Base-by-base conservation (phyloP, 30 jellyfish, hydroid and myxozoan species). In the Pseudorhiza aurosa region DNA sequence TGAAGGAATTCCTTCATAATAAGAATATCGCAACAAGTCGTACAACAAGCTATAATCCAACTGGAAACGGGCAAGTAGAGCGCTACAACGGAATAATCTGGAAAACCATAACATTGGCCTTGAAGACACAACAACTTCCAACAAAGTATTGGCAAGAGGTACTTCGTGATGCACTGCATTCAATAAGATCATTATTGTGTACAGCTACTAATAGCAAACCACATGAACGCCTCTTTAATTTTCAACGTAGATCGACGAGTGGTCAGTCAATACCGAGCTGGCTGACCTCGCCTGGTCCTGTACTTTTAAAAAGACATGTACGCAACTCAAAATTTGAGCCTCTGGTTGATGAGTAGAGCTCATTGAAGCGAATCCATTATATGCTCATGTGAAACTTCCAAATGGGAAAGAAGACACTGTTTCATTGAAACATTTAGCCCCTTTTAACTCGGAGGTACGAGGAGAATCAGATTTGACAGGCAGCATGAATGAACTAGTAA, bases 191-290 rank as follows among this genome's bases (percentile, higher is more conserved):
- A 2, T 79, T 89, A n/a, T 46, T 89, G 60, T 83, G 76, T 28
- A 89, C 96, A 24, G 74, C 96, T n/a, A 89, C 88, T 33, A 89
- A 83, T 84, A 45, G 35, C 40, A 84, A 96, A 37, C 96, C 96
- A 10, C 89, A 75, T 57, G 95, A 83, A 53, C 78, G 97, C 28
- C 11, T 89, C 73, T 89, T 89, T 77, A 9, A 49, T 36, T 84
- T 56, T 50, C 71, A 37, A 62, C 58, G 86, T 18, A 32, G 75
- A 32, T 85, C 96, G 26, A 11, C 87, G 11, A 77, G 88, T 31
- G 96, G 92, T 25, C 44, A 46, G 26, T 36, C 83, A 18, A 50
- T 83, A 28, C 88, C 83, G 25, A 43, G 67, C 67, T 83, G 95
- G 84, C 69, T 83, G 36, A 58, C 80, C 1, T n/a, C 68, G 8